These are phyloP conservation scores for Diplosoma virens DNA, from an alignment of 23 tunicate genomes.

Conservation along the genomic window DNA sequence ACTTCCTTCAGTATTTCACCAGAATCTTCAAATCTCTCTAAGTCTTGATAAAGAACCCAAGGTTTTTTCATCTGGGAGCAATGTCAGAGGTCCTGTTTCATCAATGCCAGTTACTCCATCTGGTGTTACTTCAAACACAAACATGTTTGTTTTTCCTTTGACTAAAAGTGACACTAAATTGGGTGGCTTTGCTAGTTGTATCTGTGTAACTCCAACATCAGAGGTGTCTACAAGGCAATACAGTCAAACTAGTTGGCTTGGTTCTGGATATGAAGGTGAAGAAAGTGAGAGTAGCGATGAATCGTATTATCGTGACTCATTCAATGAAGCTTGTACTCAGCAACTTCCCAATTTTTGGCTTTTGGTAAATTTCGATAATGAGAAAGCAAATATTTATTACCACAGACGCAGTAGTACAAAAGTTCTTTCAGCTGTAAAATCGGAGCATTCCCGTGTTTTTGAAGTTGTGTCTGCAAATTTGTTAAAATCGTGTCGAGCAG, in stretches of 20 bases:
- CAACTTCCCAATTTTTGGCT: slow-evolving; percentile 85
- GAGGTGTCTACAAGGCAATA: slow-evolving; percentile 45
- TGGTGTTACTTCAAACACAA: background rate
- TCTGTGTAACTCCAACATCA: slow-evolving; percentile 42
- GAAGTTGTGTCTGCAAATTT: slow-evolving; percentile 22
- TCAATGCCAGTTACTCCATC: slow-evolving; percentile 62
- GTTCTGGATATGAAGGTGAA: slow-evolving; percentile 90
- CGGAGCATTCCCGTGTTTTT: slow-evolving; percentile 44
- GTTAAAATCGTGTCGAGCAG: slow-evolving; percentile 44
- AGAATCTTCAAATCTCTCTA: slow-evolving; percentile 9
- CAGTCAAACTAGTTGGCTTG: slow-evolving; percentile 75
- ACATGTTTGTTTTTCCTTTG: slow-evolving; percentile 28
- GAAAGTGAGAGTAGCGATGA: slow-evolving; percentile 71
- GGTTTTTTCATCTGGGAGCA: background rate
- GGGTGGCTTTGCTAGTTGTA: background rate
- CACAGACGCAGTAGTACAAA: slow-evolving; percentile 67
- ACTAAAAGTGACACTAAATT: background rate
- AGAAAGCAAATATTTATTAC: slow-evolving; percentile 45
- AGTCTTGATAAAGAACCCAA: slow-evolving; percentile 38
- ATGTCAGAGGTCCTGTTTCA: background rate
- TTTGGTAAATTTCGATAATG: slow-evolving; percentile 32
- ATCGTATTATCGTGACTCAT: slow-evolving; percentile 12
- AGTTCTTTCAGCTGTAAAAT: slow-evolving; percentile 17
- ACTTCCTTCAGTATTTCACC: background rate
- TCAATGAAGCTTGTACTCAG: slow-evolving; percentile 53